phyloP scores from a whole-genome alignment of 2,113 vertebrate genomes.

The Xerus inauris region DNA sequence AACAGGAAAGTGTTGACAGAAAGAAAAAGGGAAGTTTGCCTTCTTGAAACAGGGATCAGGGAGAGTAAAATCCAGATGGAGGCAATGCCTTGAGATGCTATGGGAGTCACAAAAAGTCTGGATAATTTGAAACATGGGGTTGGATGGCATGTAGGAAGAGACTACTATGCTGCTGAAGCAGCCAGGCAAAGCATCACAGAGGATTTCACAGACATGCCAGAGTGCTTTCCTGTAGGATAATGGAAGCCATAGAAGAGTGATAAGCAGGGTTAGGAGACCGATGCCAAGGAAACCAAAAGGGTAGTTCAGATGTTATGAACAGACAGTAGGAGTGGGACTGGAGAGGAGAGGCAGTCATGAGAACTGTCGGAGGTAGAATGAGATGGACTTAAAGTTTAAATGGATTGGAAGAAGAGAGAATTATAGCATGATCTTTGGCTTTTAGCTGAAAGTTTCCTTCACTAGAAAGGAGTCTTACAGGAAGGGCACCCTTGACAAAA shows the following conservation, averaged over 20 bases:
- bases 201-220: background rate
- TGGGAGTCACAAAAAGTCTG: background rate
- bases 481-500: background rate
- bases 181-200: background rate
- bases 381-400: background rate
- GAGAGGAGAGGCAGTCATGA: background rate
- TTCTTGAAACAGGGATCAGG: background rate
- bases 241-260: background rate
- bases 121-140: conserved; percentile 41
- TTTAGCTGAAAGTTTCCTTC: background rate
- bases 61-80: conserved; percentile 53
- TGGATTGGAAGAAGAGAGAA: background rate
- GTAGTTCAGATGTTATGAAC: background rate
- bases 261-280: background rate
- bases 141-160: background rate
- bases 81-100: background rate
- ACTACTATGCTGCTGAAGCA: background rate
- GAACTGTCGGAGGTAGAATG: background rate
- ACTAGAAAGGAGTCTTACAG: background rate
- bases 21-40: conserved; percentile 48
- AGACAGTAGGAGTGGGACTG: background rate
- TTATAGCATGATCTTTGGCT: background rate
- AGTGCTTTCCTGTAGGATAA: background rate
- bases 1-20: conserved; percentile 54
- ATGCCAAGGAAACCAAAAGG: background rate